Base-by-base conservation (phyloP, 2,888 invertebrate genomes). In the Protula sp. region DNA sequence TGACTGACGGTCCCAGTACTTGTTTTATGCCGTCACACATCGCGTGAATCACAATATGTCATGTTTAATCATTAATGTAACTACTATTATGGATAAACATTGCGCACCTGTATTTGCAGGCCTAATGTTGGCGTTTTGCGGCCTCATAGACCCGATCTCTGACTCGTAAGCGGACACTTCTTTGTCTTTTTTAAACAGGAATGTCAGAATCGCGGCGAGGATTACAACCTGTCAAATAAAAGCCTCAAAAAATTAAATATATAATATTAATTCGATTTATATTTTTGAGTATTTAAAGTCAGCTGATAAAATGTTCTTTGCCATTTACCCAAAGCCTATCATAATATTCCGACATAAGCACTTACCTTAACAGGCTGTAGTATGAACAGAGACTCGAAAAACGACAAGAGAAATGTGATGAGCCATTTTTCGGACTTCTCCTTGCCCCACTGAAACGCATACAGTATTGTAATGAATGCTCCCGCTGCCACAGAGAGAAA, bases 351-450 rank as follows among this genome's bases (percentile, higher is more conserved):
- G n/a, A n/a, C n/a, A n/a, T n/a, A n/a, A n/a, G 38, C 9, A 38
- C 38, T 19, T 68, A 74, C 75, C 71, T 76, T 76, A 5, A 71
- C 48, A 3, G 76, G 76, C 55, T 76, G 74, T 4, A 76, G 63
- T 14, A 75, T 47, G n/a, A 71, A 59, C 1, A 75, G 67, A 4
- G 74, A 73, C 62, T 74, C 71, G 22, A 69, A 60, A 9, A 75
- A 67, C 26, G 73, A 70, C 27, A 75, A 72, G 57, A 66, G 24
- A 22, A 67, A 60, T 1, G 82, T 73, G 0, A 77, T 73, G 5
- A 83, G 70, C 83, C 83, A 83, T 58, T 78, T 74, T 30, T 77
- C 75, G 1, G 82, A 77, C 59, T 81, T 81, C 52, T 74, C 74
- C 62, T 78, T 76, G 1, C 82, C 82, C 73, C 82, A 82, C 62